Base-by-base conservation (phyloP, 1,140 invertebrate genomes). In the Danaus melanippus region DNA sequence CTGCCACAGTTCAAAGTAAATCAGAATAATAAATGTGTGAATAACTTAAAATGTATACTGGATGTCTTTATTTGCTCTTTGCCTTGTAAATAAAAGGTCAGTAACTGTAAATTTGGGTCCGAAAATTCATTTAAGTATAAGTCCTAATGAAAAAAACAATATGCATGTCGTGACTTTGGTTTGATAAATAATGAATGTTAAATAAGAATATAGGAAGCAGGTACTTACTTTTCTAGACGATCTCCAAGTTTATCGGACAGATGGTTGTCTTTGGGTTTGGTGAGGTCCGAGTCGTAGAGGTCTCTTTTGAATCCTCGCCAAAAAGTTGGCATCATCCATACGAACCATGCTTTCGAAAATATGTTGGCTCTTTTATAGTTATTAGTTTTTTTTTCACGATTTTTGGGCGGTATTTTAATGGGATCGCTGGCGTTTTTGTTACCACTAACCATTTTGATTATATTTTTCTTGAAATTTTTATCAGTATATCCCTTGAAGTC, bases 211-310 rank as follows among this genome's bases (percentile, higher is more conserved):
- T 32, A 32, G 21, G 21, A 32, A 32, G 21, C 21, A 32, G 21
- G 21, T 54, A 85, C 84, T 86, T 87, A 92, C 91, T 84, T 88
- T 87, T 92, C 90, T 8, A 92, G 75, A 47, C 79, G 81, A 68
- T 92, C 86, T n/a, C 90, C 91, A 11, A 92, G 82, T 53, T 76
- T 78, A 60, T 90, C 87, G n/a, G 90, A 91, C 10, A 86, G 74
- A 66, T 91, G 90, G 51, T 64, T 73, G 59, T 90, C 89, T 53
- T 92, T 88, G n/a, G 91, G 90, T 54, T 89, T 89, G 67, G 90
- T 93, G 11, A 95, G 86, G 80, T 94, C 93, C 42, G 89, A 79
- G 48, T 91, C 78, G 72, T 92, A 91, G n/a, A 94, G 82, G 66
- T 94, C 91, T 62, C 90, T 87, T 60, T 89, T 89, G 72, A 87